Base-by-base conservation (phyloP, 2,113 vertebrate species). In the Cacatua alba region DNA sequence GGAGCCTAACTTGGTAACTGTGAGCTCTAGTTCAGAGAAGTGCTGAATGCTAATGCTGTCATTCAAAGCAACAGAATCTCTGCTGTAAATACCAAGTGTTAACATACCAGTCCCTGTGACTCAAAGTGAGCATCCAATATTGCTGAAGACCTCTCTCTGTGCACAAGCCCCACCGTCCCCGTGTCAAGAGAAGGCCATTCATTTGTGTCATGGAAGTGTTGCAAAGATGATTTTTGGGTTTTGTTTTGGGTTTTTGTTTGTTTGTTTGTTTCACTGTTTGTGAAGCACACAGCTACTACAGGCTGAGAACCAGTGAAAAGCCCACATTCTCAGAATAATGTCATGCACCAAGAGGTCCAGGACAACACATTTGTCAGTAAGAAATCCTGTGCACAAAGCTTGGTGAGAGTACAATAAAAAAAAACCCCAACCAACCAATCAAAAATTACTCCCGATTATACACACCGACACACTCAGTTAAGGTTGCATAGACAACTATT, bases 91-190 rank as follows among this genome's bases (percentile, higher is more conserved):
- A 68, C 2, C 49, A 7, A 57, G 37, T 1, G 10, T 33, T 49
- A 24, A 77, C 0, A 0, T 19, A 43, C 23, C 57, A 52, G 51
- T 29, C 44, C 43, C 24, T 62, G 49, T 2, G 0, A 33, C 15
- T 37, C n/a, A 64, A 57, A 53, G 23, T 3, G 6, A 39, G 19
- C 67, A 48, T 25, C 33, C 49, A 35, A 52, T 11, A 3, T 1
- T 21, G 55, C 33, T 78, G n/a, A 76, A 49, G 28, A 74, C 8
- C 37, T 20, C 17, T 23, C n/a, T 79, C 41, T 10, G 4, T 33
- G 35, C 25, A 48, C 15, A 67, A 41, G 11, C 4, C 51, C 9
- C 21, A 14, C 16, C 4, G 1, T 24, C 57, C 3, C 37, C 14
- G 6, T 0, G 3, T 37, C 4, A 1, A 31, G 11, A 41, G 46